These are phyloP conservation scores for Colletes latitarsis DNA, from an alignment of 1,140 invertebrate species.

Conservation along the genomic window DNA sequence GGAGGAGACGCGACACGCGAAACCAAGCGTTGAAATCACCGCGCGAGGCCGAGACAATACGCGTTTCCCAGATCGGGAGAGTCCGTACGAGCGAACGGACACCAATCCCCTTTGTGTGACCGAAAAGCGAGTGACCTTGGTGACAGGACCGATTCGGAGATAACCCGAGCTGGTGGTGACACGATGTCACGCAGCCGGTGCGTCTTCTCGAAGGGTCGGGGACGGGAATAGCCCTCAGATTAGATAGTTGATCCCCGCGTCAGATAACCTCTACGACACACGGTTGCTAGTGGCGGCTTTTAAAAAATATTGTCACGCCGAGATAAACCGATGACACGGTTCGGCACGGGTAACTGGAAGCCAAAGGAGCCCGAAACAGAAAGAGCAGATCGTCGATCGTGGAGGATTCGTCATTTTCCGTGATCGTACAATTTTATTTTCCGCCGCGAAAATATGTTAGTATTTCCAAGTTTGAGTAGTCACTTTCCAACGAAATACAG, in stretches of 20 bases:
- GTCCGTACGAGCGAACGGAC: background rate
- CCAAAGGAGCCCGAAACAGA: background rate
- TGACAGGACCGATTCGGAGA: conserved; percentile 44
- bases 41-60: background rate
- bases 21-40: conserved; percentile 44
- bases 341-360: conserved; percentile 15
- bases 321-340: conserved; percentile 49
- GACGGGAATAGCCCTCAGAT: conserved; percentile 47
- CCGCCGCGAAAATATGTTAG: too few species aligned
- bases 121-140: conserved; percentile 31
- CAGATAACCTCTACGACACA: conserved; percentile 49
- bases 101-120: background rate
- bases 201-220: conserved; percentile 47
- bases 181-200: conserved; percentile 61
- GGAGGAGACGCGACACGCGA: background rate
- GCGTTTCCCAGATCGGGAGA: background rate
- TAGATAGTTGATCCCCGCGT: conserved; percentile 58
- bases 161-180: conserved; percentile 57
- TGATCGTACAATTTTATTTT: background rate
- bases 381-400: too few species aligned
- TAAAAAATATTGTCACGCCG: conserved; percentile 51
- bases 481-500: background rate
- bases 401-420: too few species aligned
- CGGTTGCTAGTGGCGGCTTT: conserved; percentile 12
- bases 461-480: background rate